A percentile compares a stretch with the other conserved stretches of the same genome.
Evolutionary conservation across 2,113 vertebrate genomes (phyloP).

Genomic region (Dolichallabes microphthalmus): DNA sequence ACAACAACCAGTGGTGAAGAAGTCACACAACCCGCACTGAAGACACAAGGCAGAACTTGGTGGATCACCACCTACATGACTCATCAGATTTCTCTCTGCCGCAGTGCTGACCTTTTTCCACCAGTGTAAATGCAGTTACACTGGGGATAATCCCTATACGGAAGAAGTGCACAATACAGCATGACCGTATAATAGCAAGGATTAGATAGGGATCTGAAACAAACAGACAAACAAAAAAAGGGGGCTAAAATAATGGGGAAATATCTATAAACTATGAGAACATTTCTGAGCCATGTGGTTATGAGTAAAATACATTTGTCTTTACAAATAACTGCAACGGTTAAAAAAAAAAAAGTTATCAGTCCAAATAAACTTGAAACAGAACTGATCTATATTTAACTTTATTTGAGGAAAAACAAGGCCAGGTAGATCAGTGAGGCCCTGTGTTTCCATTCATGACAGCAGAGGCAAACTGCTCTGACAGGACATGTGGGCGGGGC

Average conservation of each 20-base stretch:
- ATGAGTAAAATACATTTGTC: background rate
- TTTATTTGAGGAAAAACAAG: background rate
- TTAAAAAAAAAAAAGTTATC: background rate
- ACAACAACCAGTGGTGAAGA: background rate
- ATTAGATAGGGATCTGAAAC: background rate
- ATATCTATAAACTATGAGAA: background rate
- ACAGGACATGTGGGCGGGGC: background rate
- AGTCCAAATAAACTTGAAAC: background rate
- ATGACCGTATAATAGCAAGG: background rate
- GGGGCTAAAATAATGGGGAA: background rate
- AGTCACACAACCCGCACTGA: background rate
- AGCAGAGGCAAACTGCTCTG: slow-evolving; percentile 36
- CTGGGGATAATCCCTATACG: background rate
- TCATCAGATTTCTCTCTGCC: slow-evolving; percentile 45
- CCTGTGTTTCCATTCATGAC: slow-evolving; percentile 46
- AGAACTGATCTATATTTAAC: background rate
- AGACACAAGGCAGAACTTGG: slow-evolving; percentile 8
- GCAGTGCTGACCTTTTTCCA: slow-evolving; percentile 43
- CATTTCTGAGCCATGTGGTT: background rate
- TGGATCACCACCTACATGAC: slow-evolving; percentile 33
- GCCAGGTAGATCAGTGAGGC: slow-evolving; percentile 19
- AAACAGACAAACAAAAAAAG: background rate
- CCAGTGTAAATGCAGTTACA: slow-evolving; percentile 20
- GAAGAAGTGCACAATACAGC: background rate
- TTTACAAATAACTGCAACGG: background rate